Percentiles rank a stretch among this genome's conserved stretches.
Conservation (phyloP, 2,888 invertebrate genomes). For the Philonicus albiceps region DNA sequence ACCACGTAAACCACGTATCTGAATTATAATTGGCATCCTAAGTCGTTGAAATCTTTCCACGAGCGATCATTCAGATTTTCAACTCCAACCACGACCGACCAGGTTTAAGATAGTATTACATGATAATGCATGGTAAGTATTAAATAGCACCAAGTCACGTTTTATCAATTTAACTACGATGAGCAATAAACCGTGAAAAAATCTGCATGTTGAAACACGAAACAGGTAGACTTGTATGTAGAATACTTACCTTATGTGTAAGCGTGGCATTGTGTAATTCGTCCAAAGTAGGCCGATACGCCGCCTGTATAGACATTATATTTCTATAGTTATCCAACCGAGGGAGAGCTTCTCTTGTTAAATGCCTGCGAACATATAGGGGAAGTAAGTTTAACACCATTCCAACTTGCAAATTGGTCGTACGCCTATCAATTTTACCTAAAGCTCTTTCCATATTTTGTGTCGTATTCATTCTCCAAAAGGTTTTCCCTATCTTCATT, state of each 20-base stretch:
- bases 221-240: neutral
- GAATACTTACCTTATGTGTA: constrained; percentile 75
- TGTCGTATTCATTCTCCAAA: constrained; percentile 68
- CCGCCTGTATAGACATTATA: constrained; percentile 86
- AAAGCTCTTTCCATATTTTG: constrained; percentile 81
- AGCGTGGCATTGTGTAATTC: constrained; percentile 86
- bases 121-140: neutral
- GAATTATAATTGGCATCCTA: neutral
- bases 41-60: neutral
- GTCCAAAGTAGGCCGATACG: constrained; percentile 85
- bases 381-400: neutral
- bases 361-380: constrained; percentile 68
- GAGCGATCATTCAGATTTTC: neutral
- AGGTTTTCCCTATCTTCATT: constrained; percentile 64
- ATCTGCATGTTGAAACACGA: neutral
- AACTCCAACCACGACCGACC: neutral
- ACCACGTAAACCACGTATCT: neutral
- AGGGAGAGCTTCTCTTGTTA: constrained; percentile 87
- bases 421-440: constrained; percentile 64
- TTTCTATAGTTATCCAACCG: constrained; percentile 89
- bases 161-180: neutral
- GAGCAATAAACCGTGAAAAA: neutral
- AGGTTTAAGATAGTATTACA: neutral
- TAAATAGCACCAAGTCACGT: neutral
- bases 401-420: neutral